A percentile compares a stretch with the other conserved stretches of the same genome.
Conservation (phyloP, 2,888 invertebrate genomes). For the Xanthia icteritia region DNA sequence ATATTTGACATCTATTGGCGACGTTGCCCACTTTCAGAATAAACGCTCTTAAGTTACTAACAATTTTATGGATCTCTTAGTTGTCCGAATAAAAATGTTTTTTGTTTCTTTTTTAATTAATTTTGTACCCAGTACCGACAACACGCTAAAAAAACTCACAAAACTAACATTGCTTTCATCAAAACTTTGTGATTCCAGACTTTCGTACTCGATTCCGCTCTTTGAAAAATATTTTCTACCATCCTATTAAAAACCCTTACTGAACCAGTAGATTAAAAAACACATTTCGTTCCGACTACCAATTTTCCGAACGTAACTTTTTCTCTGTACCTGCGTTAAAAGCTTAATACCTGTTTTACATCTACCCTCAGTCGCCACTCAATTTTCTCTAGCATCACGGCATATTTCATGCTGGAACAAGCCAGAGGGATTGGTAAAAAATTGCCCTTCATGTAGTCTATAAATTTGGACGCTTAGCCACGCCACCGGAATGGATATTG, state of each 20-base stretch:
- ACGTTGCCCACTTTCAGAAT: too few species aligned
- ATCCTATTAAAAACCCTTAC: constrained; percentile 39
- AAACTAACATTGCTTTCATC: constrained; percentile 39
- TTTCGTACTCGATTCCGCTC: constrained; percentile 38
- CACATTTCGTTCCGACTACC: constrained; percentile 45
- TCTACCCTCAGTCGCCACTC: constrained; percentile 61
- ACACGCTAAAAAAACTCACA: background rate
- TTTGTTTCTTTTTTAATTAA: background rate
- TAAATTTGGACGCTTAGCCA: constrained; percentile 76
- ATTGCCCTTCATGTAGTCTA: constrained; percentile 81
- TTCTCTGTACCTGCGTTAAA: constrained; percentile 48
- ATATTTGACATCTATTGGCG: too few species aligned
- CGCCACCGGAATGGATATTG: constrained; percentile 66
- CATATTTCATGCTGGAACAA: constrained; percentile 75
- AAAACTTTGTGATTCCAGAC: constrained; percentile 46
- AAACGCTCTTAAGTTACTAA: background rate
- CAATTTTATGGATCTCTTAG: background rate
- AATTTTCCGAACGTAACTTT: constrained; percentile 53
- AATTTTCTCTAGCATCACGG: constrained; percentile 66
- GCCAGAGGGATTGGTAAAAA: constrained; percentile 84
- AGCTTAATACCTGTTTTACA: constrained; percentile 62
- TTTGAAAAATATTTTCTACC: constrained; percentile 55
- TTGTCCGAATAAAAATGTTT: background rate
- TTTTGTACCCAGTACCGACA: background rate
- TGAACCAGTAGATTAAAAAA: constrained; percentile 50